phyloP scores from a whole-genome alignment of 2,113 vertebrate genomes.

The Crocuta crocuta region DNA sequence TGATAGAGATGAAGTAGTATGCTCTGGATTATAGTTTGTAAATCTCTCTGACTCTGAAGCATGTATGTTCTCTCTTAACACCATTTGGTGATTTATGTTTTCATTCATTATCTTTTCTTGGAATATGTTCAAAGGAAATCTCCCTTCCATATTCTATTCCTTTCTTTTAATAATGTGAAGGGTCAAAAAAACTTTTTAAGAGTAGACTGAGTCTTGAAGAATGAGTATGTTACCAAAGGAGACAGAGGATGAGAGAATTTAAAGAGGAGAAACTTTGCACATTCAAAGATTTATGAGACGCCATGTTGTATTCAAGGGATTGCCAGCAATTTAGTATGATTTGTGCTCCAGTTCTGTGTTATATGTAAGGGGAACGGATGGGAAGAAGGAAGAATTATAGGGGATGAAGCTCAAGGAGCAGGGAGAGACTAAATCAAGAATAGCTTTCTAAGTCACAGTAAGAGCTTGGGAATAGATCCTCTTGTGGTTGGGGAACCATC shows the following conservation, averaged over 20 bases:
- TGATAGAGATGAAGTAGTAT: neutral
- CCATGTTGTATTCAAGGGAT: neutral
- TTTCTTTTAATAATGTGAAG: neutral
- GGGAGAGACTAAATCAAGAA: neutral
- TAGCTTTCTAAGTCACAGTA: neutral
- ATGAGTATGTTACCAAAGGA: neutral
- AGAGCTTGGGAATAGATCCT: neutral
- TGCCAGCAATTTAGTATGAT: too few relatives aligned
- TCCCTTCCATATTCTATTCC: neutral
- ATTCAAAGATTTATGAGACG: neutral
- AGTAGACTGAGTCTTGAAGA: neutral
- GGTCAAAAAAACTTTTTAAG: neutral
- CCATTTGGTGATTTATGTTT: neutral
- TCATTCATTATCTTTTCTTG: neutral
- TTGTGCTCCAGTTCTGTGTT: neutral
- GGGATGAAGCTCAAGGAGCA: neutral
- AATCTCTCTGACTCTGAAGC: neutral
- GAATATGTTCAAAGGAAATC: neutral
- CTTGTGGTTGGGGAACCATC: neutral
- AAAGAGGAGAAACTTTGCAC: neutral
- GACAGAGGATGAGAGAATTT: neutral
- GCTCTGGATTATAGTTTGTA: neutral
- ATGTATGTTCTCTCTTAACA: neutral
- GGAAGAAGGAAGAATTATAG: neutral
- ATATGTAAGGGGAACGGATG: neutral